Percentiles rank a stretch among this genome's conserved stretches.
These are phyloP conservation scores for Callaeas wilsoni DNA, from an alignment of 2,113 vertebrate genomes.

Conservation along the genomic window DNA sequence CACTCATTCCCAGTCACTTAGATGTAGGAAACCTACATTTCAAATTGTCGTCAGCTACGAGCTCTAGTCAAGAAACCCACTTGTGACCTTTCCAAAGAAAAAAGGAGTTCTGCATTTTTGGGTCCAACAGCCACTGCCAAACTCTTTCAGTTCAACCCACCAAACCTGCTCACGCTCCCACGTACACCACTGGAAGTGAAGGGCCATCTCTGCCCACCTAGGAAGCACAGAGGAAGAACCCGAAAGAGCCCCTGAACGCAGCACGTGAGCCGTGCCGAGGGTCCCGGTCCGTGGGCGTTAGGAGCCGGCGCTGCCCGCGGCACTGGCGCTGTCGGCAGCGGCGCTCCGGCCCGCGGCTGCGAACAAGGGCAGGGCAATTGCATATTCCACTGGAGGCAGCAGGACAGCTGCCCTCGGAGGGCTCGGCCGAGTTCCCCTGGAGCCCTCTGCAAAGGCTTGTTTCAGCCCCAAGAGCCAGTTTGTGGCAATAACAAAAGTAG, in stretches of 20 bases:
- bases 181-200: background rate
- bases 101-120: background rate
- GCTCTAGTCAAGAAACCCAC: conserved; percentile 33
- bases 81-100: background rate
- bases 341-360: background rate
- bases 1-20: conserved; percentile 14
- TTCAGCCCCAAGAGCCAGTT: conserved; percentile 1
- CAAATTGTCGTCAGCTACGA: background rate
- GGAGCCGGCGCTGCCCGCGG: background rate
- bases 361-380: background rate
- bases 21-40: conserved; percentile 1
- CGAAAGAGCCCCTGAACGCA: background rate
- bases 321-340: background rate
- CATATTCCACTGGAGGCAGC: conserved; percentile 43
- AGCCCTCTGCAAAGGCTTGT: background rate
- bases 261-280: background rate
- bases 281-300: background rate
- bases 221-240: background rate
- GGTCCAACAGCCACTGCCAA: conserved; percentile 26
- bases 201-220: background rate
- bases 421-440: background rate
- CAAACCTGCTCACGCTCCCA: background rate
- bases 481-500: conserved; percentile 48
- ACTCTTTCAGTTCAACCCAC: background rate
- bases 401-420: background rate